phyloP scores from a whole-genome alignment of 2,113 vertebrate genomes.

The Phocoena phocoena region DNA sequence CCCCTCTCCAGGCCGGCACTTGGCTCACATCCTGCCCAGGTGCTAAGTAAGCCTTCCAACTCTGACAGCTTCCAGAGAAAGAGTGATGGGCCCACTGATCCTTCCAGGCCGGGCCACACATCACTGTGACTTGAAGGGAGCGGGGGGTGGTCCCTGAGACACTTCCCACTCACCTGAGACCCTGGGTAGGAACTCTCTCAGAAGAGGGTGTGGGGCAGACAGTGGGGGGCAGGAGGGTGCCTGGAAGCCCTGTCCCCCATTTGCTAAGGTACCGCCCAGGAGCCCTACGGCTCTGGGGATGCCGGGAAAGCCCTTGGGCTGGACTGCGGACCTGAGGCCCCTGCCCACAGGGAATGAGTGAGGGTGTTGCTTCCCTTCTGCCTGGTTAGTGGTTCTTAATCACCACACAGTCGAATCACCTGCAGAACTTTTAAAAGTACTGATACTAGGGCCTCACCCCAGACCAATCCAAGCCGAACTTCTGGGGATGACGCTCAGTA shows the following conservation, averaged over 20 bases:
- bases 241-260: background rate
- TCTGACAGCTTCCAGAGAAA: background rate
- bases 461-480: background rate
- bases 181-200: background rate
- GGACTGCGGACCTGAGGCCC: background rate
- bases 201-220: background rate
- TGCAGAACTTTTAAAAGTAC: background rate
- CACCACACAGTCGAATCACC: background rate
- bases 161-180: background rate
- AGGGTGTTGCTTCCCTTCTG: background rate
- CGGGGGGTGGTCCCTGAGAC: background rate
- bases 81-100: accelerated
- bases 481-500: background rate
- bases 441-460: background rate
- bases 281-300: background rate
- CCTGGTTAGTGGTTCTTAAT: background rate
- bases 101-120: background rate
- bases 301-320: background rate
- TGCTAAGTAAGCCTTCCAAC: background rate
- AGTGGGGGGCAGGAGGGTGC: background rate
- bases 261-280: background rate
- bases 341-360: background rate
- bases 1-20: background rate
- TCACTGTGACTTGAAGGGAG: background rate
- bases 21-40: background rate